Base-by-base conservation (phyloP, 2,113 vertebrate genomes). In the Pterocles burchelli region DNA sequence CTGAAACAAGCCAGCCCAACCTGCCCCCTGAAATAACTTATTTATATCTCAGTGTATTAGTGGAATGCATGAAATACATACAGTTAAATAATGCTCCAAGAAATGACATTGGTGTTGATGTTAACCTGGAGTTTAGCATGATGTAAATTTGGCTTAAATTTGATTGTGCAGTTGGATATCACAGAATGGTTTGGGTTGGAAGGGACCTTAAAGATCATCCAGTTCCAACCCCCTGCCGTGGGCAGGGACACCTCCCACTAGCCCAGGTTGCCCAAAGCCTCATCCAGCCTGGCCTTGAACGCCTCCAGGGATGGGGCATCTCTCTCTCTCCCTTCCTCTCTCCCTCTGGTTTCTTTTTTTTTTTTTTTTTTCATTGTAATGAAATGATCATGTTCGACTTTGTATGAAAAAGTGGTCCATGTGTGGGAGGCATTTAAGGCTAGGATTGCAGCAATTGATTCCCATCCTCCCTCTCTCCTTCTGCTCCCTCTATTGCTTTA, bases 381-480 rank as follows among this genome's bases (percentile, higher is more conserved):
- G 5, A 18, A 66, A 61, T 21, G 8, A 62, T 48, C 17, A 9
- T 36, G 14, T 66, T 84, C 18, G 17, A 10, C 4, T 61, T 45
- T 1, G 0, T 5, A 0, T 65, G 49, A 31, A 54, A 58, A n/a
- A 49, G 63, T 28, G 45, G 31, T 3, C 38, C 19, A 0, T 38
- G 66, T 17, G 80, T 76, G 58, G 72, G 75, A 83, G 43, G 52
- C 3, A 2, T 10, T 88, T 52, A 31, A 63, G 43, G 36, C 26
- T 49, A 13, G 49, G 86, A 70, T 61, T 48, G 45, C 51, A 91
- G 21, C 29, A 33, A 73, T 34, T 34, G 46, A 57, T 89, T 89
- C 59, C 45, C 25, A 36, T 5, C 28, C 9, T 36, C 11, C 17
- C 15, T 43, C 36, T 61, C 31, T 17, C 1, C 51, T 48, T 11